Conservation (phyloP, 2,113 vertebrate genomes). For the Aramus guarauna region DNA sequence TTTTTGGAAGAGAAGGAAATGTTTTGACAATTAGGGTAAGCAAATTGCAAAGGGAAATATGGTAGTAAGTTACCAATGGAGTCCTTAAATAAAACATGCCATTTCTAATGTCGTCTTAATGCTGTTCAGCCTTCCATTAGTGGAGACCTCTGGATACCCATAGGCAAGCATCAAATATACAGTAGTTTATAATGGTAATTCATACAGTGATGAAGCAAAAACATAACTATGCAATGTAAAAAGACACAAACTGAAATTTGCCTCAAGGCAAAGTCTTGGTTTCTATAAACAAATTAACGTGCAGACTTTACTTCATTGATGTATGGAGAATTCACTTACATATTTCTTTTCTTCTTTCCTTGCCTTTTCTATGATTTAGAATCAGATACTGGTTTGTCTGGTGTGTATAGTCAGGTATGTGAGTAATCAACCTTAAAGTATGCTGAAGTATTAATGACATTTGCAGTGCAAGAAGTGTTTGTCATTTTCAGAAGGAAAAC, state of each 20-base stretch:
- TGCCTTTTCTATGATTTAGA: not conserved
- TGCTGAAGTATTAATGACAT: not conserved
- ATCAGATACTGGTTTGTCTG: not conserved
- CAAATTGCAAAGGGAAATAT: conserved; percentile 71
- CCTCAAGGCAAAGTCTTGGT: conserved; percentile 2
- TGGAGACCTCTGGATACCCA: conserved; percentile 36
- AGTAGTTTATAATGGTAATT: conserved; percentile 54
- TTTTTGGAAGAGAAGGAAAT: conserved; percentile 61
- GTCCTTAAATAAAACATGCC: conserved; percentile 74
- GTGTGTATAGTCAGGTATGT: not conserved
- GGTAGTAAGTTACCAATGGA: conserved; percentile 39
- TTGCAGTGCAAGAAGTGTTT: not conserved
- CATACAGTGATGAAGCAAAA: conserved; percentile 20
- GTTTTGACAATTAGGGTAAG: conserved; percentile 65
- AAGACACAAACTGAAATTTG: conserved; percentile 31
- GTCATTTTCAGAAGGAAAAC: not conserved
- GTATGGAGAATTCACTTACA: not conserved
- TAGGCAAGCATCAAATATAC: conserved; percentile 51
- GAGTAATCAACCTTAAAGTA: not conserved
- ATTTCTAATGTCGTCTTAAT: conserved; percentile 64
- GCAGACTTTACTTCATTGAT: not conserved
- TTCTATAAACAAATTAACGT: conserved; percentile 37
- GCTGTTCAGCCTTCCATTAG: conserved; percentile 37
- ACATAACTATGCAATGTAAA: not conserved
- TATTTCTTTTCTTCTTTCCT: not conserved